Conservation (phyloP, 2,888 invertebrate species). For the Ochlodes sylvanus region DNA sequence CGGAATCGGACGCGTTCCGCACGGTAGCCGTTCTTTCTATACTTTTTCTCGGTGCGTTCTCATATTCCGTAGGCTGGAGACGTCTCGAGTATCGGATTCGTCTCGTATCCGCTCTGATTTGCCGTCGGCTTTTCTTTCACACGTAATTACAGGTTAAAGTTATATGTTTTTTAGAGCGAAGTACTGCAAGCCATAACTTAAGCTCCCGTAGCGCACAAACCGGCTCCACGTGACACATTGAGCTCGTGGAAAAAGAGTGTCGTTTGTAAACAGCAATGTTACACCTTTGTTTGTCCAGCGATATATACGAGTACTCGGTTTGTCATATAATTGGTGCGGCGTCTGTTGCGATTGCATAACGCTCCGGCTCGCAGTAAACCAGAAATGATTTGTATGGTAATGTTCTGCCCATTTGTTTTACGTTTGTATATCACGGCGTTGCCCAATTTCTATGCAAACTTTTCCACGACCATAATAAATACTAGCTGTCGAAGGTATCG, state of each 20-base stretch:
- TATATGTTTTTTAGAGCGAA: constrained; percentile 17
- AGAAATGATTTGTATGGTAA: constrained; percentile 33
- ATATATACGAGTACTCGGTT: background rate
- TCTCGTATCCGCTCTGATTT: constrained; percentile 52
- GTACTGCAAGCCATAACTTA: background rate
- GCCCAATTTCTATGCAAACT: constrained; percentile 30
- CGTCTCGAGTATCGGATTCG: constrained; percentile 46
- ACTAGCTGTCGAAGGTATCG: constrained; percentile 17
- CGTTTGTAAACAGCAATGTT: background rate
- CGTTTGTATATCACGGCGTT: constrained; percentile 27
- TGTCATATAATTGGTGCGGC: background rate
- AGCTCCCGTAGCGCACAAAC: background rate
- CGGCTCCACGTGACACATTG: background rate
- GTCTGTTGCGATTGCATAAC: constrained; percentile 3
- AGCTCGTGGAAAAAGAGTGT: background rate
- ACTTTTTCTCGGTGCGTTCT: constrained; percentile 57
- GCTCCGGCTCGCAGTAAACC: constrained; percentile 12
- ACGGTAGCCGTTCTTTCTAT: constrained; percentile 59
- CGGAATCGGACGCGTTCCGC: constrained; percentile 67
- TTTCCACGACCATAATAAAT: constrained; percentile 32
- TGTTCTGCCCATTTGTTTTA: constrained; percentile 33
- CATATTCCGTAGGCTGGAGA: constrained; percentile 52
- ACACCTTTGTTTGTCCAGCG: background rate
- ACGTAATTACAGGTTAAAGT: constrained; percentile 14
- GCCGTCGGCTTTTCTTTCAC: constrained; percentile 34